Percentiles rank a stretch among this genome's conserved stretches.
These are phyloP conservation scores for Clarias macrocephalus DNA, from an alignment of 2,113 vertebrate species.

Conservation along the genomic window DNA sequence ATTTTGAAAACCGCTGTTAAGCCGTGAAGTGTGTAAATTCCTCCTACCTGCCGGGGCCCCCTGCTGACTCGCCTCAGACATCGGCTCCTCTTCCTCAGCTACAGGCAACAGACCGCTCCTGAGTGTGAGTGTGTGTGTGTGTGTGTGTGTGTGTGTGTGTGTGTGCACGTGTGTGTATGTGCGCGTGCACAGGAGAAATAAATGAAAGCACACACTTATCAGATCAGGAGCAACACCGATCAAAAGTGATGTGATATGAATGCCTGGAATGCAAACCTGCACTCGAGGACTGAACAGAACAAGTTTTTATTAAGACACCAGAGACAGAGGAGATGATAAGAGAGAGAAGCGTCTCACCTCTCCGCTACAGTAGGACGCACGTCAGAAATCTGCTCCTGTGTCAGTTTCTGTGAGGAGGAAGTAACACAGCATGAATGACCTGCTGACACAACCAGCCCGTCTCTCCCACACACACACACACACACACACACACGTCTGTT, in stretches of 20 bases:
- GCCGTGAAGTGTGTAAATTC: not conserved
- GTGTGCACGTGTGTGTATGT: too few relatives aligned
- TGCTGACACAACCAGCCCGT: not conserved
- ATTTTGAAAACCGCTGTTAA: not conserved
- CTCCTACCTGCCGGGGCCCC: conserved; percentile 60
- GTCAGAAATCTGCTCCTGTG: conserved; percentile 55
- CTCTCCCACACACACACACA: not conserved
- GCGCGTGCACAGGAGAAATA: conserved; percentile 34
- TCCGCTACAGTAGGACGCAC: conserved; percentile 58
- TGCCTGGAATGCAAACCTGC: not conserved
- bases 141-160: too few relatives aligned
- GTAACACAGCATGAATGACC: conserved; percentile 37
- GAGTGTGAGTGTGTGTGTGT: not conserved
- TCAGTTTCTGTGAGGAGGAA: conserved; percentile 60
- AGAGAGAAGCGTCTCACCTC: conserved; percentile 60
- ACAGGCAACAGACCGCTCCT: conserved; percentile 67
- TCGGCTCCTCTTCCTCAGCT: conserved; percentile 68
- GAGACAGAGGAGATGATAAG: not conserved
- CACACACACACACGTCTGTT: not conserved
- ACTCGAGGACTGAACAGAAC: not conserved
- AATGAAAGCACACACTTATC: conserved; percentile 11
- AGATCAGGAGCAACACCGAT: not conserved
- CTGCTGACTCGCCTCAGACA: conserved; percentile 54
- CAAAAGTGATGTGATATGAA: not conserved
- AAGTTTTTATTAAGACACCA: not conserved